Conservation (phyloP, 2,113 vertebrate species). For the Tonatia bakeri region DNA sequence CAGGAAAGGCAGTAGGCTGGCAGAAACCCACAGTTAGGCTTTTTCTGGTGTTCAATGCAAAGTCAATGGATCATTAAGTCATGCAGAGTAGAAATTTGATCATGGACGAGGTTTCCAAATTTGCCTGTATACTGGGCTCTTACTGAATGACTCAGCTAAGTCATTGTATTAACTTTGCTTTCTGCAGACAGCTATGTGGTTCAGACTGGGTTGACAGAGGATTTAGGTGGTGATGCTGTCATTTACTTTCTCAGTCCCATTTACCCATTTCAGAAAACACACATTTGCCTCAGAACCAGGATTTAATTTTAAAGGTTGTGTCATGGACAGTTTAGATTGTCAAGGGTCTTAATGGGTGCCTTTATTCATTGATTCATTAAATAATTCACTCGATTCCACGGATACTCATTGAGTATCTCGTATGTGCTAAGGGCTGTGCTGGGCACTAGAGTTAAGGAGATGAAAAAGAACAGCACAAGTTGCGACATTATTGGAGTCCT, state of each 20-base stretch:
- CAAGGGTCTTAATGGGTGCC: not conserved
- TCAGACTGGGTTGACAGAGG: not conserved
- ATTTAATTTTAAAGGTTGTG: not conserved
- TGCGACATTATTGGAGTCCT: not conserved
- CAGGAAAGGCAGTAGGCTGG: not conserved
- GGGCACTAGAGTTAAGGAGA: not conserved
- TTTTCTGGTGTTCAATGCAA: conserved; percentile 36
- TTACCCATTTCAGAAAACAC: conserved; percentile 3
- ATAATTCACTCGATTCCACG: not conserved
- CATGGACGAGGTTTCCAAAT: conserved; percentile 20
- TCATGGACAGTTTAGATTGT: not conserved
- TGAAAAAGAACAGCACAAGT: not conserved
- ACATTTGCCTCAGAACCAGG: not conserved
- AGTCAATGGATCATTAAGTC: conserved; percentile 58
- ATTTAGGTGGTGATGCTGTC: not conserved
- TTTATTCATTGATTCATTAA: not conserved
- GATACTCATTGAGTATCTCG: not conserved
- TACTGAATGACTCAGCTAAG: conserved; percentile 34
- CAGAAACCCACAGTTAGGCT: conserved; percentile 26
- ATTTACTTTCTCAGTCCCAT: not conserved
- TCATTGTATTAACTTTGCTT: conserved; percentile 48
- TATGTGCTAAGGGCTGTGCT: not conserved
- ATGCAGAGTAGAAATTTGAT: conserved; percentile 43
- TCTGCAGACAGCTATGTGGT: not conserved
- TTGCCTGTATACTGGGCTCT: not conserved